phyloP scores from a whole-genome alignment of 2,888 invertebrate genomes.

The Caenorhabditis wallacei region DNA sequence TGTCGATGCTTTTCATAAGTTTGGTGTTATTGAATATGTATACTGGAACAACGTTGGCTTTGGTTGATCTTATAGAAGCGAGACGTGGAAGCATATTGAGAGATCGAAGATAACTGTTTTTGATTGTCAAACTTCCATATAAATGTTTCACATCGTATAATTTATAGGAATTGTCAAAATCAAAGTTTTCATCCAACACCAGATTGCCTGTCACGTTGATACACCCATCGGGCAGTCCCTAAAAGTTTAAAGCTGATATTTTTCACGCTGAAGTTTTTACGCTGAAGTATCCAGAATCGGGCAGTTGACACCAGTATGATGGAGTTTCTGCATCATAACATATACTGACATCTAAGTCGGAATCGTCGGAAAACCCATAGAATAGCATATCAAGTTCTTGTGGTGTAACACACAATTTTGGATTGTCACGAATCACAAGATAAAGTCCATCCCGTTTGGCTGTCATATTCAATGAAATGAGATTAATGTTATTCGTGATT shows the following conservation, averaged over 20 bases:
- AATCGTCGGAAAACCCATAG: background rate
- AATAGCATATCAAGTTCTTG: slow-evolving; percentile 16
- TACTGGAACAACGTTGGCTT: slow-evolving; percentile 1
- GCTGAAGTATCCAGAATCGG: background rate
- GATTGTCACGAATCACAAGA: slow-evolving; percentile 29
- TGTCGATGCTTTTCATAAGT: background rate
- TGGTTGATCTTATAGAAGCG: background rate
- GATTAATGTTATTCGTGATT: slow-evolving; percentile 4
- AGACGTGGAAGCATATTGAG: slow-evolving; percentile 16
- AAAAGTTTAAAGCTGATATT: background rate
- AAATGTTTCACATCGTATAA: background rate
- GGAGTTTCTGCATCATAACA: slow-evolving; percentile 22
- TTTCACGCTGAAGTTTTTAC: background rate
- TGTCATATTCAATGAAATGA: slow-evolving; percentile 1
- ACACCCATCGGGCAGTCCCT: slow-evolving; percentile 30
- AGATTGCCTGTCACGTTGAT: slow-evolving; percentile 9
- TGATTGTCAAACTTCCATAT: slow-evolving; percentile 35
- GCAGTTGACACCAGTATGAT: slow-evolving; percentile 5
- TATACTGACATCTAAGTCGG: slow-evolving; percentile 17
- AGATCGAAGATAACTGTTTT: background rate
- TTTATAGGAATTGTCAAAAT: slow-evolving; percentile 9
- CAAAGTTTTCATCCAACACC: background rate
- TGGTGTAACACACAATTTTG: slow-evolving; percentile 30
- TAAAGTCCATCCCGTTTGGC: background rate
- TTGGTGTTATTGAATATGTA: slow-evolving; percentile 9